These are phyloP conservation scores for Notolepis coatsorum DNA, from an alignment of 2,797 vertebrate genomes.

Conservation along the genomic window DNA sequence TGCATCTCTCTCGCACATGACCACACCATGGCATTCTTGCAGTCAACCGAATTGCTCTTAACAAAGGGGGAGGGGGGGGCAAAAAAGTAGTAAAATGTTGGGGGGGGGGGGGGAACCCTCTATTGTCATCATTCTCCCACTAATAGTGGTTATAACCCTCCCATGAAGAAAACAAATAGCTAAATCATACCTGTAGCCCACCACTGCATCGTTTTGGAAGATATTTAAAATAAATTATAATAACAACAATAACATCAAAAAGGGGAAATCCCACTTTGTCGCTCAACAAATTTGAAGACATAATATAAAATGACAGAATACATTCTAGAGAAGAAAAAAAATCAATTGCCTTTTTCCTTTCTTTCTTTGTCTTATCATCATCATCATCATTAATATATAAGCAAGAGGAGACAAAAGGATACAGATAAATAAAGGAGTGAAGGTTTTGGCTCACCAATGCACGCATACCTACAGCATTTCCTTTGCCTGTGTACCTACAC, in stretches of 20 bases:
- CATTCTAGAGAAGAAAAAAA: conserved; percentile 73
- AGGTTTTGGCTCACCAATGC: conserved; percentile 99
- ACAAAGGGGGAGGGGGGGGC: conserved; percentile 39
- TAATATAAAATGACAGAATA: conserved; percentile 73
- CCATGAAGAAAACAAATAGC: conserved; percentile 25
- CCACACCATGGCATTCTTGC: conserved; percentile 52
- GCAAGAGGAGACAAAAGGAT: conserved; percentile 80
- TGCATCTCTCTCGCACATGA: conserved; percentile 54
- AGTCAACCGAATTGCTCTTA: conserved; percentile 49
- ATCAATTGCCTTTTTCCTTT: conserved; percentile 39
- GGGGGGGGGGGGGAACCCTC: conserved; percentile 30
- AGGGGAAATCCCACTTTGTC: conserved; percentile 56
- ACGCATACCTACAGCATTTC: conserved; percentile 99
- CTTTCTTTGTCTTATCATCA: conserved; percentile 41
- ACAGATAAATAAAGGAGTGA: conserved; percentile 94
- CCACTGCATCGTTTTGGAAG: conserved; percentile 33
- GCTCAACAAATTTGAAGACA: conserved; percentile 67
- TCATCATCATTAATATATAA: conserved; percentile 89
- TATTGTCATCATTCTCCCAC: conserved; percentile 39
- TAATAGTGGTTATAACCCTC: conserved; percentile 44
- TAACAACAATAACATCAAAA: too few species aligned
- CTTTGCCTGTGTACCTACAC: conserved; percentile 93
- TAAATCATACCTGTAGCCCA: conserved; percentile 47
- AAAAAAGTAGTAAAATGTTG: conserved; percentile 37
- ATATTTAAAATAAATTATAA: conserved; percentile 15